phyloP scores from a whole-genome alignment of 2,888 invertebrate genomes.

The Diplolepis rosae region DNA sequence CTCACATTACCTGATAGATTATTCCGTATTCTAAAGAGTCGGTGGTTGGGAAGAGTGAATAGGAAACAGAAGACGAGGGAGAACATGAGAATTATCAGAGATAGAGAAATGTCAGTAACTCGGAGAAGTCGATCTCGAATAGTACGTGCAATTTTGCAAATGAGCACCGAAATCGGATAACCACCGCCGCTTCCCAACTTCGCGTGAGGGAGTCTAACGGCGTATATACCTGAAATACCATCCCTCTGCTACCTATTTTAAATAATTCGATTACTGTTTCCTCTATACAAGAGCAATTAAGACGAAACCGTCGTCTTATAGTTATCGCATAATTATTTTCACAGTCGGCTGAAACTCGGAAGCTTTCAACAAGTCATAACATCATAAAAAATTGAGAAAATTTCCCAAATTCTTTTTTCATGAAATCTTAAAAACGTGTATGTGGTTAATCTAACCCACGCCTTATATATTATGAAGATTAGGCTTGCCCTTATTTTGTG shows the following conservation, averaged over 20 bases:
- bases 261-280: conserved; percentile 12
- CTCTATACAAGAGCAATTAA: background rate
- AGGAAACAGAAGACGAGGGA: background rate
- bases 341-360: background rate
- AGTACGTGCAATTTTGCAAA: conserved; percentile 55
- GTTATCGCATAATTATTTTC: background rate
- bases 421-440: too few species aligned
- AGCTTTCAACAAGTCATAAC: background rate
- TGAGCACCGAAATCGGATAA: conserved; percentile 55
- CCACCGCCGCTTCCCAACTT: conserved; percentile 14
- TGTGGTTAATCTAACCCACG: too few species aligned
- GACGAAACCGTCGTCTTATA: background rate
- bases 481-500: too few species aligned
- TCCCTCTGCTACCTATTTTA: background rate
- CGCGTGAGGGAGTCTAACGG: background rate
- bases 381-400: conserved; percentile 23
- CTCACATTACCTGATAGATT: conserved; percentile 51
- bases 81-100: background rate
- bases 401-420: conserved; percentile 1
- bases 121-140: conserved; percentile 50
- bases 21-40: conserved; percentile 47
- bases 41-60: background rate
- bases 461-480: too few species aligned
- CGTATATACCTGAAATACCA: background rate
- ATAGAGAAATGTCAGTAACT: conserved; percentile 25